phyloP scores from a whole-genome alignment of 2,113 vertebrate species.

The Ardeotis arabs region DNA sequence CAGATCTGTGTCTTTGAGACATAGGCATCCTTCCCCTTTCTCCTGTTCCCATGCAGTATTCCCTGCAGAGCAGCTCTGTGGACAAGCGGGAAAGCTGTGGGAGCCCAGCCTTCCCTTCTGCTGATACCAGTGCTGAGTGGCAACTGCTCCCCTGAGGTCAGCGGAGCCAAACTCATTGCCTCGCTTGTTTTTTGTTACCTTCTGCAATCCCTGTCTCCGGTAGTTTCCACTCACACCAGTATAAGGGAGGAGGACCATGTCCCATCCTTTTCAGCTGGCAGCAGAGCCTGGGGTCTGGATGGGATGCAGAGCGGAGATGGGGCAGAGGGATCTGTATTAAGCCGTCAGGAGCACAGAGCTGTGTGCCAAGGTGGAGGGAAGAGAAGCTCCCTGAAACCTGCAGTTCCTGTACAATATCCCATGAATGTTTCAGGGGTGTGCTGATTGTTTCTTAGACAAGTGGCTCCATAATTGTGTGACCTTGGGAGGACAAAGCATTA shows the following conservation, averaged over 20 bases:
- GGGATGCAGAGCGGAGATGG: background rate
- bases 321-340: background rate
- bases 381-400: background rate
- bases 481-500: background rate
- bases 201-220: background rate
- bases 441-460: background rate
- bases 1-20: background rate
- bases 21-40: background rate
- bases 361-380: background rate
- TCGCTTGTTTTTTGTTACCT: background rate
- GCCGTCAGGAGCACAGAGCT: background rate
- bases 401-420: background rate
- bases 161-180: background rate
- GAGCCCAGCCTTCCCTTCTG: background rate
- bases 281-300: background rate
- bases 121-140: background rate
- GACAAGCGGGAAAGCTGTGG: background rate
- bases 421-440: background rate
- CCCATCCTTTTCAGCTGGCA: background rate
- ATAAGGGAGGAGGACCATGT: background rate
- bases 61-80: background rate
- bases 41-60: background rate
- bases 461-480: background rate
- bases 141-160: background rate
- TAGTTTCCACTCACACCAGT: background rate